phyloP scores from a whole-genome alignment of 2,888 invertebrate species.

The Ormyrus thymus region DNA sequence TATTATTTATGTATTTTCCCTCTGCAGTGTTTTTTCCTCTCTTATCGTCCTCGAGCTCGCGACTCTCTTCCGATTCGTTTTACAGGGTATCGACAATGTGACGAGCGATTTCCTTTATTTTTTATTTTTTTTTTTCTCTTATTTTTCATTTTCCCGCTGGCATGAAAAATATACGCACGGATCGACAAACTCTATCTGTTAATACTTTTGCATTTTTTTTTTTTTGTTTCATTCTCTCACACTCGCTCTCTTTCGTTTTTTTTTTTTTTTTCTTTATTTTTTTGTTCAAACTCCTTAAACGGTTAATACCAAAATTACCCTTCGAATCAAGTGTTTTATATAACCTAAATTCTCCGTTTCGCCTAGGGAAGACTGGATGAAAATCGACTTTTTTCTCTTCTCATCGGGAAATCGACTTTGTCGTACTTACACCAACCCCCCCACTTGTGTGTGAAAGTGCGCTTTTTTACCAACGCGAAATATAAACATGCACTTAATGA shows the following conservation, averaged over 20 bases:
- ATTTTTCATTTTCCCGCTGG: conserved; percentile 42
- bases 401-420: conserved; percentile 48
- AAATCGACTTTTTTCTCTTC: conserved; percentile 55
- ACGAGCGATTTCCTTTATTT: conserved; percentile 56
- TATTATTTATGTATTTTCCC: conserved; percentile 45
- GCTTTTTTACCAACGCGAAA: neutral
- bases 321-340: conserved; percentile 45
- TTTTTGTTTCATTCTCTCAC: conserved; percentile 39
- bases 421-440: conserved; percentile 29
- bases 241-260: conserved; percentile 39
- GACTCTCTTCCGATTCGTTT: conserved; percentile 51
- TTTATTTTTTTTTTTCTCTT: conserved; percentile 33
- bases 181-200: conserved; percentile 53
- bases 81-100: conserved; percentile 58
- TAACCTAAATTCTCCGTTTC: conserved; percentile 55
- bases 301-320: conserved; percentile 54
- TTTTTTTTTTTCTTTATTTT: conserved; percentile 20
- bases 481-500: too few relatives aligned
- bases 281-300: conserved; percentile 24
- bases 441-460: conserved; percentile 40
- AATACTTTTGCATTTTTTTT: conserved; percentile 55
- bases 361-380: conserved; percentile 63
- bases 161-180: conserved; percentile 58
- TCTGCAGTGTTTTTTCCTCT: conserved; percentile 23
- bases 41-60: conserved; percentile 39